Conservation (phyloP, 2,113 vertebrate genomes). For the Verasper variegatus region DNA sequence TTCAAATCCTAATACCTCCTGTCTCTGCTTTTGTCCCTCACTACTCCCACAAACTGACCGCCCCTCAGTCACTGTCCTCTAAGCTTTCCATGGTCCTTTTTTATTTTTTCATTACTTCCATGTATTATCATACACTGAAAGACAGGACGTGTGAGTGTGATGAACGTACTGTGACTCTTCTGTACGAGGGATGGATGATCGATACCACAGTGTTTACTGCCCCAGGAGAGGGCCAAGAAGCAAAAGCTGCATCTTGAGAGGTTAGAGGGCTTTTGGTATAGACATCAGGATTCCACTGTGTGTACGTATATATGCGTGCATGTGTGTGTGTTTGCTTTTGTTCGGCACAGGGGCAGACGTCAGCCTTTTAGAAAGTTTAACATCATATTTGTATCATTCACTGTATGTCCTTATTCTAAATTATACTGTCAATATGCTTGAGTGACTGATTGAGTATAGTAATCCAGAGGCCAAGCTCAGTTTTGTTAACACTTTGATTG, state of each 20-base stretch:
- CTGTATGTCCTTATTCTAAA: constrained; percentile 81
- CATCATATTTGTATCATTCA: constrained; percentile 86
- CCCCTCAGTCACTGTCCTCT: constrained; percentile 43
- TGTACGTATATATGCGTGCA: constrained; percentile 42
- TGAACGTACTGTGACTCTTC: constrained; percentile 71
- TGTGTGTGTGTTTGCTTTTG: constrained; percentile 78
- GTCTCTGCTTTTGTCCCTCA: constrained; percentile 68
- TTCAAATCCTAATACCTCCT: constrained; percentile 63
- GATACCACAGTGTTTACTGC: neutral
- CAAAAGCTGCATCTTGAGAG: constrained; percentile 23
- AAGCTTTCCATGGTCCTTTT: constrained; percentile 57
- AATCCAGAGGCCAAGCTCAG: constrained; percentile 71
- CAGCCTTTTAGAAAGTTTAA: constrained; percentile 86
- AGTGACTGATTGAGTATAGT: constrained; percentile 82
- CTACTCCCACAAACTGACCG: neutral
- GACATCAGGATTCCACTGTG: constrained; percentile 66
- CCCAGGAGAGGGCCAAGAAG: constrained; percentile 9
- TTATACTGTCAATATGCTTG: constrained; percentile 83
- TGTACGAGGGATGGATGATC: constrained; percentile 18
- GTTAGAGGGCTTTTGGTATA: constrained; percentile 50
- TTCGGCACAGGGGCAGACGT: constrained; percentile 83
- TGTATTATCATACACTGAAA: constrained; percentile 68
- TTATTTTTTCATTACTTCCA: constrained; percentile 70
- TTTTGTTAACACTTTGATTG: constrained; percentile 74
- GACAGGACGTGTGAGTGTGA: constrained; percentile 77